A percentile compares a stretch with the other conserved stretches of the same genome.
These are phyloP conservation scores for Chaetodon trifasciatus DNA, from an alignment of 2,797 vertebrate genomes.

Conservation along the genomic window DNA sequence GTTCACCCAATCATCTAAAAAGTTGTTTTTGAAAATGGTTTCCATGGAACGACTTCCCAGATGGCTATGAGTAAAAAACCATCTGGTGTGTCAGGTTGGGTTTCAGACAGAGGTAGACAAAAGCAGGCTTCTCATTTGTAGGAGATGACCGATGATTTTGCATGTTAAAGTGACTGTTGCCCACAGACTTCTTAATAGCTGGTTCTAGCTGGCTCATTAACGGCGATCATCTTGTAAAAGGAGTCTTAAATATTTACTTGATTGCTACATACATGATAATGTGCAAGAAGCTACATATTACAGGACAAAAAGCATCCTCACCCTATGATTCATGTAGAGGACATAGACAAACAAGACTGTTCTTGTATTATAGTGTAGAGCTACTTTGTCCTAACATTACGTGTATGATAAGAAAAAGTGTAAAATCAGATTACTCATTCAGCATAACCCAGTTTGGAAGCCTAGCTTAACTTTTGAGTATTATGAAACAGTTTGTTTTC, in stretches of 20 bases:
- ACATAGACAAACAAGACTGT: too few relatives aligned
- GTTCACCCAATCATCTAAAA: too few relatives aligned
- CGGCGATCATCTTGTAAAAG: neutral
- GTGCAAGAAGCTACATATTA: neutral
- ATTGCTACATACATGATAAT: neutral
- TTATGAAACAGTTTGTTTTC: too few relatives aligned
- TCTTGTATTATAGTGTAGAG: neutral
- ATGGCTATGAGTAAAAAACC: too few relatives aligned
- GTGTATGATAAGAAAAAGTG: neutral
- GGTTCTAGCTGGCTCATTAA: neutral
- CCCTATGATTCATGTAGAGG: neutral
- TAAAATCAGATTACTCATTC: neutral
- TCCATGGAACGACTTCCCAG: too few relatives aligned
- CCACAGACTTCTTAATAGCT: neutral
- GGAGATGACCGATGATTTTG: neutral
- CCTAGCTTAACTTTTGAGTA: neutral
- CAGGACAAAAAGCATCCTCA: neutral
- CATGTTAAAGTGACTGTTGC: neutral
- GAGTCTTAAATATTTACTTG: neutral
- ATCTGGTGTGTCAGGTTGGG: too few relatives aligned
- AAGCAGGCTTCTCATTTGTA: neutral
- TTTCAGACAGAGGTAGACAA: neutral
- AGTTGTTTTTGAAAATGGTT: too few relatives aligned
- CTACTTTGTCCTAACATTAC: neutral
- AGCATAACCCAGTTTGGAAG: neutral